Evolutionary conservation across 2,113 vertebrate genomes (phyloP).

Genomic region (Scomber colias): DNA sequence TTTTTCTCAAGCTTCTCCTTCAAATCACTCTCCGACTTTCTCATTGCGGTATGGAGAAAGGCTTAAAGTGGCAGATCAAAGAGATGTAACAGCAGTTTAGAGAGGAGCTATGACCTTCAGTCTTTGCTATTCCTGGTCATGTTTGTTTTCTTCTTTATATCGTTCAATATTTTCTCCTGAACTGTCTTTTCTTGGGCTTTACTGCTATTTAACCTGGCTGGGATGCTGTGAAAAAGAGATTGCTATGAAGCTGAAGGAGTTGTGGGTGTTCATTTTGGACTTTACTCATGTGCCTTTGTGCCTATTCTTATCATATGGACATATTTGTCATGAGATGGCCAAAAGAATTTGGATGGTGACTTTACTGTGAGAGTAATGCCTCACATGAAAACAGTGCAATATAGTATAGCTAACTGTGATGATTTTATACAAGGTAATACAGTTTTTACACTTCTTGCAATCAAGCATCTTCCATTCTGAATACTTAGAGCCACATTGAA

Average conservation of each 20-base stretch:
- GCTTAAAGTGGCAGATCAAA: slow-evolving; percentile 40
- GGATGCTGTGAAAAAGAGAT: not conserved
- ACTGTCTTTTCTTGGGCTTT: not conserved
- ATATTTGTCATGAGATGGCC: not conserved
- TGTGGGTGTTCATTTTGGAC: not conserved
- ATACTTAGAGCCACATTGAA: not conserved
- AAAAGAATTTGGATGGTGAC: not conserved
- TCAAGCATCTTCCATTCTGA: not conserved
- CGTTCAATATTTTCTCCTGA: not conserved
- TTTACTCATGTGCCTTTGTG: not conserved
- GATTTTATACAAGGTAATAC: too few species aligned
- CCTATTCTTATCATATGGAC: not conserved
- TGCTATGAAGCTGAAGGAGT: not conserved
- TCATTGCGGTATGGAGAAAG: not conserved
- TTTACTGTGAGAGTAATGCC: not conserved
- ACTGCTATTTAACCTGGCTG: not conserved
- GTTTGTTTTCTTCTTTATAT: not conserved
- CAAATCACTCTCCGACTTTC: not conserved
- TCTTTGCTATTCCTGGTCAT: not conserved
- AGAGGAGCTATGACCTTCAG: not conserved
- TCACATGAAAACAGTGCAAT: not conserved
- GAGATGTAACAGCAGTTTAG: not conserved
- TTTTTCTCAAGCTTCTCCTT: slow-evolving; percentile 1
- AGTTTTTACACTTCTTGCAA: too few species aligned
- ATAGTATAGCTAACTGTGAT: too few species aligned